Percentiles rank a stretch among this genome's conserved stretches.
Conservation (phyloP, 2,797 vertebrate genomes). For the Babyrousa celebensis region DNA sequence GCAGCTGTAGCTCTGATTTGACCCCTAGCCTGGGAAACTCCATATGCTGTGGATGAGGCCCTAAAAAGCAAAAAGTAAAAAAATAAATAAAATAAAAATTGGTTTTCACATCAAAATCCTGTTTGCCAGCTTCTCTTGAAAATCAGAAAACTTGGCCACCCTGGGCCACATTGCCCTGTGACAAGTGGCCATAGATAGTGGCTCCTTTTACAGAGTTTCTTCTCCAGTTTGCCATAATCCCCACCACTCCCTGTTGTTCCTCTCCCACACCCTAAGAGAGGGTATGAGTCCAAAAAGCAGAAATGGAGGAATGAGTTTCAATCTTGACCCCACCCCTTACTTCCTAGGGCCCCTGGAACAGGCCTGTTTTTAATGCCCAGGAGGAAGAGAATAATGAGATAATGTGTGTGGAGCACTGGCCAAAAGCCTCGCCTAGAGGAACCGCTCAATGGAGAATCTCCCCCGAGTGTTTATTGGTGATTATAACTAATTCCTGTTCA, state of each 20-base stretch:
- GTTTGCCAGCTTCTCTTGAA: conserved; percentile 60
- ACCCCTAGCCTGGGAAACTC: no score
- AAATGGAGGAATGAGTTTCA: background rate
- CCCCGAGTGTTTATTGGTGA: background rate
- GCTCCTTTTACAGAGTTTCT: conserved; percentile 1
- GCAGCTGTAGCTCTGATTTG: no score
- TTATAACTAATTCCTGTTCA: conserved; percentile 27
- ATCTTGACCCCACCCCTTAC: background rate
- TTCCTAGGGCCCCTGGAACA: background rate
- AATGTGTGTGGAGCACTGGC: background rate
- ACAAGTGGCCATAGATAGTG: background rate
- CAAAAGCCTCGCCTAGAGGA: conserved; percentile 11
- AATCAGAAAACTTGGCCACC: conserved; percentile 28
- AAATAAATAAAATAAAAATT: background rate
- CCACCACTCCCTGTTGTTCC: background rate
- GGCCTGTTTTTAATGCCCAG: conserved; percentile 11
- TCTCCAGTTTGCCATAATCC: background rate
- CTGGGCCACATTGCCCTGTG: background rate
- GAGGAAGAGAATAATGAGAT: conserved; percentile 35
- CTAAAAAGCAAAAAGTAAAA: no score
- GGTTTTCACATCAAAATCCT: conserved; percentile 61
- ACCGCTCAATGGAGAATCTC: background rate
- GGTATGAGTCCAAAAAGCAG: conserved; percentile 32
- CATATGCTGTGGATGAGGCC: no score
- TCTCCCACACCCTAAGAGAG: background rate